Evolutionary conservation across 2,797 vertebrate species (phyloP).

Genomic region (Acanthis flammea): DNA sequence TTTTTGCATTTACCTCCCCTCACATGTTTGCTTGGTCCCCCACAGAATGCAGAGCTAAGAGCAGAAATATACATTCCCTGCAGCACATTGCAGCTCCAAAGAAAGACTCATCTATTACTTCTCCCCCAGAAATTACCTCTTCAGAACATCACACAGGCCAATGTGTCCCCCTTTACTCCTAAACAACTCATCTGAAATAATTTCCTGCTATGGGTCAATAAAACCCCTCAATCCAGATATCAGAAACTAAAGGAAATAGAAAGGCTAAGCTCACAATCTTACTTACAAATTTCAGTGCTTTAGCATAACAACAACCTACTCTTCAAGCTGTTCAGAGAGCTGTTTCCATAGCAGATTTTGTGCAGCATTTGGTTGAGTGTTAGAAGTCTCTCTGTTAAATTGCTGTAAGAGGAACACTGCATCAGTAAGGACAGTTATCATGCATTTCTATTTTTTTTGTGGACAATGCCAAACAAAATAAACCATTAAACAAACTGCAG

Average conservation of each 20-base stretch:
- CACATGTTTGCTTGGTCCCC: neutral
- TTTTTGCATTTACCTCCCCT: neutral
- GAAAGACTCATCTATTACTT: neutral
- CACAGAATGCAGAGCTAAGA: neutral
- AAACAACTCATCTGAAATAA: neutral
- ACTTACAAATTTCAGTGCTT: neutral
- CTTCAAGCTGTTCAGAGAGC: neutral
- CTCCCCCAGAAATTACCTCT: neutral
- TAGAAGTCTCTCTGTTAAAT: neutral
- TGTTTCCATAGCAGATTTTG: neutral
- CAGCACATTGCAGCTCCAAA: neutral
- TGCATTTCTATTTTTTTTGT: neutral
- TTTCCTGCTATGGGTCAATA: neutral
- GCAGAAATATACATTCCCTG: neutral
- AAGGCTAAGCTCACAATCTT: neutral
- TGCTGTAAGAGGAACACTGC: neutral
- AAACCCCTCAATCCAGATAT: neutral
- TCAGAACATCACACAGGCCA: neutral
- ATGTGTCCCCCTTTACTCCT: neutral
- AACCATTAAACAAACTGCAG: neutral
- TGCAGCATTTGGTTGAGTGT: neutral
- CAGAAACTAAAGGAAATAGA: neutral
- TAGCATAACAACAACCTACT: neutral
- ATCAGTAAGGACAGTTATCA: neutral
- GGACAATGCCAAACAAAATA: neutral